Conservation (phyloP, 2,888 invertebrate genomes). For the Epirrita christyi region DNA sequence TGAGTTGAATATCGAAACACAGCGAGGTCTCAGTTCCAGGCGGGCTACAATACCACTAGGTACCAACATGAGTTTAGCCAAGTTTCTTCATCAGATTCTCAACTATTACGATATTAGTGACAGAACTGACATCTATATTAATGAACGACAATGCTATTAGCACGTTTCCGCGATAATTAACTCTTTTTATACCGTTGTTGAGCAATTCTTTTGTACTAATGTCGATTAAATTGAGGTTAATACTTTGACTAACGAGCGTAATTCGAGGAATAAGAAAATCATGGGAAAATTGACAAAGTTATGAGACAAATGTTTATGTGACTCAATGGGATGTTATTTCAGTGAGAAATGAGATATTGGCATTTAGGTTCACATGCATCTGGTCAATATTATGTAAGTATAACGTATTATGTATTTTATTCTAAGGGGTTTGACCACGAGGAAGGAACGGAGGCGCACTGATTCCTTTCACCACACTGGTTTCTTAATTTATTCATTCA, state of each 20-base stretch:
- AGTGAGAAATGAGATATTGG: neutral
- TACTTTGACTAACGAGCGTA: conserved; percentile 29
- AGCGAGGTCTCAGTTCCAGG: too few species aligned
- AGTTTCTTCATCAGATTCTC: conserved; percentile 9
- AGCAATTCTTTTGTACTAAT: conserved; percentile 14
- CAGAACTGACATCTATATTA: conserved; percentile 1
- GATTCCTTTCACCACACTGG: too few species aligned
- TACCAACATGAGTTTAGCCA: neutral
- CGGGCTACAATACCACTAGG: too few species aligned
- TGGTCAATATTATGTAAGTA: too few species aligned
- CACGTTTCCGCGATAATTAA: conserved; percentile 38
- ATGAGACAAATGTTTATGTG: conserved; percentile 14
- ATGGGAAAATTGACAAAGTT: conserved; percentile 38
- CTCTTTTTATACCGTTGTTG: conserved; percentile 28
- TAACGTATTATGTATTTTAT: too few species aligned
- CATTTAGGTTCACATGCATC: neutral
- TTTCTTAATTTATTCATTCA: too few species aligned
- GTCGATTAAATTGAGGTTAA: conserved; percentile 32
- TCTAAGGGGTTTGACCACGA: too few species aligned
- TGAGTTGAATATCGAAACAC: too few species aligned
- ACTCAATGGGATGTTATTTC: neutral
- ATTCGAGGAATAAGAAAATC: conserved; percentile 39
- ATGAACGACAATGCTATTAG: conserved; percentile 17
- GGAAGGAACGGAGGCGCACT: too few species aligned
- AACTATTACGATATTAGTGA: conserved; percentile 20